These are phyloP conservation scores for Micronycteris hirsuta DNA, from an alignment of 2,113 vertebrate species.

Conservation along the genomic window DNA sequence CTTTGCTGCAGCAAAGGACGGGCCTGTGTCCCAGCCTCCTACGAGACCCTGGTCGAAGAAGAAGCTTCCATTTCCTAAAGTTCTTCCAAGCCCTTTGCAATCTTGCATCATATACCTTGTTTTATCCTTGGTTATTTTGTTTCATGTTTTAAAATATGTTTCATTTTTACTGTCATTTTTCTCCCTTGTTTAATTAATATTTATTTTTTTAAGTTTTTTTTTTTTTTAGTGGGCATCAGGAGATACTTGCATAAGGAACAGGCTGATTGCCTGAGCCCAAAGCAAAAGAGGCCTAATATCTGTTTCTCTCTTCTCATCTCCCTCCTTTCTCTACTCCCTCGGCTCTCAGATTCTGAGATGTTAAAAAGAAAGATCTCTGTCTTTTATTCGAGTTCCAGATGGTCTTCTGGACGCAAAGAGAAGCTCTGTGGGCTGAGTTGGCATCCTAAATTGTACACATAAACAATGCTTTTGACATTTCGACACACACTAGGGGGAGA, in stretches of 20 bases:
- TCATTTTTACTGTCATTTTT: neutral
- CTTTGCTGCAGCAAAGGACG: neutral
- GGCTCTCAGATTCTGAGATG: neutral
- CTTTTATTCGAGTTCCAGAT: neutral
- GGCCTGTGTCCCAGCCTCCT: neutral
- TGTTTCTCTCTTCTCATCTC: neutral
- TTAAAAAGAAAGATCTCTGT: neutral
- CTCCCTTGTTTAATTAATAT: neutral
- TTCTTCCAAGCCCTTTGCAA: neutral
- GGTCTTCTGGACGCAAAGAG: neutral
- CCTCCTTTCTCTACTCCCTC: neutral
- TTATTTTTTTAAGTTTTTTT: neutral
- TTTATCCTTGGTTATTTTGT: neutral
- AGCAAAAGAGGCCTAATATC: neutral
- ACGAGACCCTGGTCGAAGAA: neutral
- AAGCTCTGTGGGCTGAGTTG: neutral
- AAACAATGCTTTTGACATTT: neutral
- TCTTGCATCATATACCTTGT: neutral
- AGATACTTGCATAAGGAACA: neutral
- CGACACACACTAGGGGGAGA: neutral
- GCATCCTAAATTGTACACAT: neutral
- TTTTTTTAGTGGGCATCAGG: neutral
- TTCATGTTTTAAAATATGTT: conserved; percentile 1
- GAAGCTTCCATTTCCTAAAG: neutral
- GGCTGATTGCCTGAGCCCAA: neutral